A percentile compares a stretch with the other conserved stretches of the same genome.
Evolutionary conservation across 2,797 vertebrate species (phyloP).

Genomic region (Hydrolagus colliei): DNA sequence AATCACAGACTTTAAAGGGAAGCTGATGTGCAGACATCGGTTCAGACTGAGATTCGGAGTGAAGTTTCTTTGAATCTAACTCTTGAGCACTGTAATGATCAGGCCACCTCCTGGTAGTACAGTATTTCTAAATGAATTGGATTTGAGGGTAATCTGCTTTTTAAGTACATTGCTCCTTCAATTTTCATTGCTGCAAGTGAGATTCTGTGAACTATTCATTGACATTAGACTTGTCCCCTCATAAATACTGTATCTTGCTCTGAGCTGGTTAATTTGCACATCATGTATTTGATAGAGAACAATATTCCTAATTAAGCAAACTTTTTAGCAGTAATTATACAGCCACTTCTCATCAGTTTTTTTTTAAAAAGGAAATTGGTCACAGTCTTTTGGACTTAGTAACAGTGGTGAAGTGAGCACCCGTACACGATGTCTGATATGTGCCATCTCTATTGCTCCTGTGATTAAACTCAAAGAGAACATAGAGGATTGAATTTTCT

Average conservation of each 20-base stretch:
- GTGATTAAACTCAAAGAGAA: not conserved
- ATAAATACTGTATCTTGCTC: not conserved
- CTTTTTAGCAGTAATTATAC: too few species aligned
- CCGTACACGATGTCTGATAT: not conserved
- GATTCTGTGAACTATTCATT: not conserved
- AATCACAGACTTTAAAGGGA: not conserved
- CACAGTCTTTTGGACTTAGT: too few species aligned
- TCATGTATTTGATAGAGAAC: not conserved
- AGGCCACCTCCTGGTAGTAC: not conserved
- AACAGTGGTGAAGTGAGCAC: not conserved
- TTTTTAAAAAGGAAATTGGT: too few species aligned
- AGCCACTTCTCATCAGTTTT: not conserved
- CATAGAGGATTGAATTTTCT: not conserved
- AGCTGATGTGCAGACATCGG: too few species aligned
- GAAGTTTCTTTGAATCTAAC: not conserved
- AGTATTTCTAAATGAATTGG: too few species aligned
- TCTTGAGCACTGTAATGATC: not conserved
- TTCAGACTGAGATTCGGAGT: not conserved
- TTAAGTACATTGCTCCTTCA: not conserved
- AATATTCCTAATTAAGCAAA: not conserved
- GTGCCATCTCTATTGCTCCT: not conserved
- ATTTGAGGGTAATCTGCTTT: not conserved
- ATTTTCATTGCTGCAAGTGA: not conserved
- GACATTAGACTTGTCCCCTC: too few species aligned
- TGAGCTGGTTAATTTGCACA: not conserved